Evolutionary conservation across 1,140 invertebrate genomes (phyloP), one percentile per base, ranked within the genome.

Genomic region (Drosophila baimaii): DNA sequence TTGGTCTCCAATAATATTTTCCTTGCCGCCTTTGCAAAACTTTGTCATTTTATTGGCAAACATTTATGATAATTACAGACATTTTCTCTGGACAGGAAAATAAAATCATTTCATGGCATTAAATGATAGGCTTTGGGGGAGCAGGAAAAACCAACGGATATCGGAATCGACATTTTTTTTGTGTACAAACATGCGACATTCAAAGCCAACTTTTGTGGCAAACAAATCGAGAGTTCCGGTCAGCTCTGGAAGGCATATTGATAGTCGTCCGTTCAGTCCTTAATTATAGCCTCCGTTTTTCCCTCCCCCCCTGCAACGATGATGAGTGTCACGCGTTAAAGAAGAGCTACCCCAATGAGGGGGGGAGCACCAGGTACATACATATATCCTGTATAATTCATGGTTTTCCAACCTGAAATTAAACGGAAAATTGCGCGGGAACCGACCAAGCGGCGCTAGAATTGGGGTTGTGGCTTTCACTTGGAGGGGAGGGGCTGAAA

Each of bases 151-250:
- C 54, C 70, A 75, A 70, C 35, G 62, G 64, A 72, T 55, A 76
- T 66, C 61, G 62, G 46, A 68, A 76, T 76, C 54, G 55, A 61
- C 68, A 37, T 77, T 39, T 88, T 54, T 35, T n/a, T n/a, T 49
- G 83, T 88, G 84, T 88, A 88, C 83, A 88, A 88, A 88, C 83
- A 88, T 88, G 83, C 77, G 83, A 89, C 84, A 83, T 64, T 71
- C 84, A 83, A 89, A 88, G 66, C 80, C 71, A 89, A 89, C 83
- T 83, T 54, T 89, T 88, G 72, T 83, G 80, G 72, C 66, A 76
- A 88, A 88, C 83, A 88, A 86, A 86, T 85, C 81, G 81, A 68
- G 77, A 71, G 75, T 59, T 41, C 31, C 41, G 37, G 54, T 31
- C 47, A 44, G 46, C 41, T 25, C 19, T 17, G 25, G 17, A 55